Base-by-base conservation (phyloP, 2,888 invertebrate genomes). In the Papilio protenor region DNA sequence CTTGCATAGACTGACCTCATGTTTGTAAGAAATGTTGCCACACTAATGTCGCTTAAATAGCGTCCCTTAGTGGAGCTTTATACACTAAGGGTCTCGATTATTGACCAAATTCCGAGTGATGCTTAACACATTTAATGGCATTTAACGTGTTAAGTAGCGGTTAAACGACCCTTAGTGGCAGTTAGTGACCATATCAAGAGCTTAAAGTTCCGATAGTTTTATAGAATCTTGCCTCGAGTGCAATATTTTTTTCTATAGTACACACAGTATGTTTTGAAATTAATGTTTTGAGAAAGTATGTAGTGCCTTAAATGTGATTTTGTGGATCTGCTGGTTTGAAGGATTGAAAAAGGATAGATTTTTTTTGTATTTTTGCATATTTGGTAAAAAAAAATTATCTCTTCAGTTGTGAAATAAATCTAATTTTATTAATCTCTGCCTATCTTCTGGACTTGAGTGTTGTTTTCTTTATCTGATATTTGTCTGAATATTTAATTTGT, bases 151-250 rank as follows among this genome's bases (percentile, higher is more conserved):
- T 59, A 59, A 57, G 57, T 55, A 55, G n/a, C 1, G 10, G 10
- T 59, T 21, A 23, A 59, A 59, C 23, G 12, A 59, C 23, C 10
- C 11, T 59, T 11, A 23, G 23, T 59, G 57, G 57, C 57, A 59
- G 11, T 78, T 80, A 83, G 70, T 73, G 79, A 82, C 80, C 81
- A 81, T 82, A 82, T 81, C 81, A 79, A 77, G 80, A 82, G 79
- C 80, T 82, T 80, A 80, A 74, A 73, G 76, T 70, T 79, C 70
- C 40, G 40, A 40, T 40, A 40, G 40, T 40, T 40, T 40, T 40
- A 40, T 40, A 8, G 8, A 40, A 40, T 40, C 40, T 40, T 40
- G 40, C 40, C 40, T 40, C 5, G 40, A 40, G 40, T 40, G 40
- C 40, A 40, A 40, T 40, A 40, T 40, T 40, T 40, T 40, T 40